Evolutionary conservation across 2,888 invertebrate genomes (phyloP).

Genomic region (Thyatira batis): DNA sequence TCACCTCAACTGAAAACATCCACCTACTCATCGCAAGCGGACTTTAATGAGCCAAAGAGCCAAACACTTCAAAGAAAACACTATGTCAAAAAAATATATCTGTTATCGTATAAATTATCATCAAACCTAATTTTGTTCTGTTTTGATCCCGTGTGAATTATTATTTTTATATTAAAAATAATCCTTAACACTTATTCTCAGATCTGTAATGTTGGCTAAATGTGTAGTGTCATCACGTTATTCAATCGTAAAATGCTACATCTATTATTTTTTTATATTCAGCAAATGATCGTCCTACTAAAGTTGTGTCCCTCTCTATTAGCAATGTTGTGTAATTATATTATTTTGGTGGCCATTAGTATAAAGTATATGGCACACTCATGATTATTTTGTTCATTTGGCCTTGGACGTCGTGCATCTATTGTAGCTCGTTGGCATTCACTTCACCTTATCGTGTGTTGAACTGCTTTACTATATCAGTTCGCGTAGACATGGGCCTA

Average conservation of each 20-base stretch:
- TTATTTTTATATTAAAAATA: background rate
- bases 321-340: background rate
- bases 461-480: constrained; percentile 66
- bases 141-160: background rate
- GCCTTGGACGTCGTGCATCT: constrained; percentile 67
- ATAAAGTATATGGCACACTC: constrained; percentile 27
- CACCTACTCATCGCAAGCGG: constrained; percentile 3
- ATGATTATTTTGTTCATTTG: constrained; percentile 54
- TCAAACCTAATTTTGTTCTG: background rate
- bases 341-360: constrained; percentile 22
- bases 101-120: background rate
- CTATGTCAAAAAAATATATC: constrained; percentile 2
- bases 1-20: background rate
- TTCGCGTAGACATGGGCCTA: constrained; percentile 41
- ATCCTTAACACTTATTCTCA: background rate
- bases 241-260: constrained; percentile 2
- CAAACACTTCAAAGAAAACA: constrained; percentile 18
- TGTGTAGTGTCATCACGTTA: background rate
- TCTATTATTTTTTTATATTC: background rate
- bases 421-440: constrained; percentile 60
- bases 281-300: background rate
- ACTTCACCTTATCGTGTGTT: constrained; percentile 78
- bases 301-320: background rate
- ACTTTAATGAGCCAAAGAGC: constrained; percentile 21
- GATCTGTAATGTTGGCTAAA: background rate